Conservation (phyloP, 2,113 vertebrate genomes). For the Etheostoma spectabile region DNA sequence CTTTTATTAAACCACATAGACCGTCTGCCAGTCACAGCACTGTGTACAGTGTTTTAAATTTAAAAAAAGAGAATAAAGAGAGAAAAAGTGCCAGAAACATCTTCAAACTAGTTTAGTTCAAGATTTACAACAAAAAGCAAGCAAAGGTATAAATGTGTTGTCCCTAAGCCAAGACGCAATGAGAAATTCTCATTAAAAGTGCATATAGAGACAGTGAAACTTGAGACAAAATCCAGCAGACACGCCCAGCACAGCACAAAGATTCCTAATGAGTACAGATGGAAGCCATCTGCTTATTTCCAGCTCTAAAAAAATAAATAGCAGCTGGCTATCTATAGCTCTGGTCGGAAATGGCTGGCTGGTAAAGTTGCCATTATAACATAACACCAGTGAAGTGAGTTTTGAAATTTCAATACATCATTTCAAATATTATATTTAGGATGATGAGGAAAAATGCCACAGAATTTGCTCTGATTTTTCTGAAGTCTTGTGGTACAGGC, state of each 20-base stretch:
- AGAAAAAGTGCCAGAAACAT: neutral
- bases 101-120: neutral
- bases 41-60: neutral
- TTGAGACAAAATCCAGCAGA: conserved; percentile 21
- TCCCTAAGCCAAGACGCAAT: neutral
- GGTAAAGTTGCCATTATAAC: neutral
- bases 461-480: neutral
- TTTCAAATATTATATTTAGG: too few species aligned
- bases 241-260: conserved; percentile 30
- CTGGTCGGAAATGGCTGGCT: neutral
- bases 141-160: neutral
- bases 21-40: neutral
- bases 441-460: neutral
- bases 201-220: conserved; percentile 40
- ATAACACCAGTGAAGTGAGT: neutral
- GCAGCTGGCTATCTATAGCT: conserved; percentile 15
- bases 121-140: neutral
- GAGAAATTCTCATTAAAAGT: conserved; percentile 29
- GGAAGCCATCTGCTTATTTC: conserved; percentile 41
- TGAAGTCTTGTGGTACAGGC: neutral
- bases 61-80: neutral
- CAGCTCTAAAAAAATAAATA: conserved; percentile 22
- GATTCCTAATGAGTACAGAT: conserved; percentile 58
- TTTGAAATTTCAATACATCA: neutral
- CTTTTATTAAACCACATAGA: neutral